Evolutionary conservation across 2,797 vertebrate genomes (phyloP).

Genomic region (Sternarchorhynchus goeldii): DNA sequence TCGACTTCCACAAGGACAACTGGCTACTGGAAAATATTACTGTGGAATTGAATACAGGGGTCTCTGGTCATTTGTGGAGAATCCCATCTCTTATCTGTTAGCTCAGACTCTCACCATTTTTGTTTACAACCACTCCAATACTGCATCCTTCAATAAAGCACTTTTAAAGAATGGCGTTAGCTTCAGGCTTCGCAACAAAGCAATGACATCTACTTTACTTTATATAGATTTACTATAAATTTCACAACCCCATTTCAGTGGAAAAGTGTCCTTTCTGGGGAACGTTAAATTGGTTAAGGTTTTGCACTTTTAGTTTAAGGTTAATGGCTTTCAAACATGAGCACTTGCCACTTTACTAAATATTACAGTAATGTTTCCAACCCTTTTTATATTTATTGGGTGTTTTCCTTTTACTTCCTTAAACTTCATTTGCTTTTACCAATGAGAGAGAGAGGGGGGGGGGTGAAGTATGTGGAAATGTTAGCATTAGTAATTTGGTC

Average conservation of each 20-base stretch:
- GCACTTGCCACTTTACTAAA: not conserved
- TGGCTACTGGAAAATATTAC: not conserved
- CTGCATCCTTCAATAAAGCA: too few relatives aligned
- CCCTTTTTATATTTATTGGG: too few relatives aligned
- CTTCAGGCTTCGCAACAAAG: not conserved
- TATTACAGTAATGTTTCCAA: not conserved
- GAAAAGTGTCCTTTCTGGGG: not conserved
- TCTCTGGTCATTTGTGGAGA: not conserved
- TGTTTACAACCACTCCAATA: too few relatives aligned
- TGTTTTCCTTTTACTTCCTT: too few relatives aligned
- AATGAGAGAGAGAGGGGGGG: too few relatives aligned
- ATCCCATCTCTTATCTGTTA: too few relatives aligned
- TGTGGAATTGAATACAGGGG: not conserved
- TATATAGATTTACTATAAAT: not conserved
- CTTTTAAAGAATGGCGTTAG: not conserved
- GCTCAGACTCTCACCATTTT: too few relatives aligned
- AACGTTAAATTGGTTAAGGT: not conserved
- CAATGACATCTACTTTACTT: not conserved
- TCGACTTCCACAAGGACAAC: not conserved
- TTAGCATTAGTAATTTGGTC: too few relatives aligned
- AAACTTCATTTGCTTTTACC: too few relatives aligned
- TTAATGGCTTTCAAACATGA: not conserved
- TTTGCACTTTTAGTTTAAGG: not conserved
- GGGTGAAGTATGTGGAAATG: too few relatives aligned
- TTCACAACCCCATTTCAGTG: not conserved